Base-by-base conservation (phyloP, 1,140 invertebrate species). In the Scaptodrosophila lebanonensis region DNA sequence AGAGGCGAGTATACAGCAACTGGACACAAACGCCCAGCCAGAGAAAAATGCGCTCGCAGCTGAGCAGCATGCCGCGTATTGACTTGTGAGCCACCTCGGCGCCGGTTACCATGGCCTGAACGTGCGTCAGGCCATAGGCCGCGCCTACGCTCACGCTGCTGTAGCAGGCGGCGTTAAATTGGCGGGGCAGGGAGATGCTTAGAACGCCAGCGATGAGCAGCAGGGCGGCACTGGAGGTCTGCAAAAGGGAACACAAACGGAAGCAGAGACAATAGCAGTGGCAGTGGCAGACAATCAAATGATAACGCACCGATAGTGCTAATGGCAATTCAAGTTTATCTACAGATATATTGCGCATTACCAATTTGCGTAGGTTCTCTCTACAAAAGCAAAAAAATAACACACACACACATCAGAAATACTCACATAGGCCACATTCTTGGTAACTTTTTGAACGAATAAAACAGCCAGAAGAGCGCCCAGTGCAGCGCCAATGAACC, bases 341-440 rank as follows among this genome's bases (percentile, higher is more conserved):
- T 25, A 25, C 22, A 3, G 22, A 25, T 25, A 25, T 4, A 25
- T 25, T 25, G 22, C 22, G 22, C 22, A n/a, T n/a, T n/a, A n/a
- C n/a, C n/a, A n/a, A n/a, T n/a, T n/a, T n/a, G n/a, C n/a, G n/a
- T n/a, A n/a, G n/a, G n/a, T n/a, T n/a, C n/a, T n/a, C n/a, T n/a
- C n/a, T n/a, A n/a, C n/a, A n/a, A n/a, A 30, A 30, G 29, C 29
- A 30, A 30, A 30, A 30, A 7, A 30, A 30, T 30, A 7, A n/a
- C n/a, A 30, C 7, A 30, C 29, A 30, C 29, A 30, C 29, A n/a
- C n/a, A 30, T 30, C 7, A 3, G 9, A 29, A 22, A n/a, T 30
- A 85, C 83, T 75, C 72, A 85, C 83, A 63, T 79, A 83, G 40
- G 83, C 73, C 44, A 85, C 63, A 57, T 85, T 85, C 62, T 85